Evolutionary conservation across 2,797 vertebrate genomes (phyloP), one percentile per base, ranked within the genome.

Genomic region (Myotis pilosus): DNA sequence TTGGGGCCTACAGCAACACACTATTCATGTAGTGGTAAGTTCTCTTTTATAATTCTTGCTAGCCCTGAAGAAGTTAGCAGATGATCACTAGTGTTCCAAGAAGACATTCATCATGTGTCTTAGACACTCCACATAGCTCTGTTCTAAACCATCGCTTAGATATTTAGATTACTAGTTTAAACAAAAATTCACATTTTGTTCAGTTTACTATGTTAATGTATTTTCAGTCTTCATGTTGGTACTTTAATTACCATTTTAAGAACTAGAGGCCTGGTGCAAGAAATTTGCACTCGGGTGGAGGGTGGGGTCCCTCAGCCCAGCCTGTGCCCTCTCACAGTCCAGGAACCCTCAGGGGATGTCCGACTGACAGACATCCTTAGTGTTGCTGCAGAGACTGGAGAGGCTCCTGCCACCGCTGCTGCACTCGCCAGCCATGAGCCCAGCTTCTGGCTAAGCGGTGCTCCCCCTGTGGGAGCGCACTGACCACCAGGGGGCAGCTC

Each of bases 1-100:
- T 99, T 98, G 98, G 98, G 98, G 99, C 98, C 97, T 97, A 97
- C 99, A 99, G 99, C 99, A 99, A 99, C 99, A 99, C 98, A 99
- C 99, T 98, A 99, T 99, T 99, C 99, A 99, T 98, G 99, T 99
- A 99, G 99, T 99, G 99, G 99, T 99, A 99, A 99, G 99, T 99
- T 98, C 96, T 91, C 86, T 97, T 98, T 98, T 97, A 96, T 94
- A 28, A 94, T 98, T 98, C 97, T 98, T 98, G 98, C 96, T 97
- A 96, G 94, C 96, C 85, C 97, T 98, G 92, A 98, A 96, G 94
- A 94, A 97, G 92, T 98, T 89, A 93, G 90, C 92, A 72, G 81
- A 55, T 85, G 94, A 83, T 95, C 92, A 17, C 83, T 82, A 91
- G 74, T 94, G 87, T 95, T 96, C 92, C 78, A 91, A 44, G 92